A percentile compares a stretch with the other conserved stretches of the same genome.
phyloP scores from a whole-genome alignment of 2,797 vertebrate genomes.

The Thalassophryne amazonica region DNA sequence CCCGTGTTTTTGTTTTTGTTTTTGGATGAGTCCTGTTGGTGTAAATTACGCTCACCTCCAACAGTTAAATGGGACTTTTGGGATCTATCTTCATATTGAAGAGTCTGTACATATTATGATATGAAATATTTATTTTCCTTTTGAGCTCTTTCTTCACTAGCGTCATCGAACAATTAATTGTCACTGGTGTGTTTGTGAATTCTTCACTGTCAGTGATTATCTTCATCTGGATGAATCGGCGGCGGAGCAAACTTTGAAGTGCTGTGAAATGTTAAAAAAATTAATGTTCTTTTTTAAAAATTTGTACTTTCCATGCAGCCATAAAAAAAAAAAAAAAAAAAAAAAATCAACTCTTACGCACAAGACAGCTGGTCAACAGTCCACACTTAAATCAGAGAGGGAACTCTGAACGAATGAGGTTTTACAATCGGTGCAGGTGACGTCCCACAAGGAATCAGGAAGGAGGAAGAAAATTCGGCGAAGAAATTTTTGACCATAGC shows the following conservation, averaged over 20 bases:
- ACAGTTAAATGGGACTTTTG: constrained; percentile 30
- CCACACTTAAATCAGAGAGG: constrained; percentile 30
- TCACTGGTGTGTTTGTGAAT: constrained; percentile 43
- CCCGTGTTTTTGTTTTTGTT: constrained; percentile 14
- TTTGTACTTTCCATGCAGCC: constrained; percentile 19
- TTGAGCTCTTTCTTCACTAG: constrained; percentile 38
- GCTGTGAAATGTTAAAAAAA: constrained; percentile 12
- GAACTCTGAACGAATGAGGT: constrained; percentile 32
- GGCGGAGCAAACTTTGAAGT: constrained; percentile 24
- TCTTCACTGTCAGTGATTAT: constrained; percentile 26
- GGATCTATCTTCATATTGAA: constrained; percentile 73
- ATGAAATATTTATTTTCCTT: constrained; percentile 56
- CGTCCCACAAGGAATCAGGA: constrained; percentile 25
- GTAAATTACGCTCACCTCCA: constrained; percentile 24
- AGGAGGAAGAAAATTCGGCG: constrained; percentile 12
- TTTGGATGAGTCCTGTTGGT: constrained; percentile 28
- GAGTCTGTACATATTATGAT: constrained; percentile 67
- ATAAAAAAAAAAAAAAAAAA: no score
- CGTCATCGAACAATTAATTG: constrained; percentile 24
- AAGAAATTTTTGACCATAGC: constrained; percentile 11
- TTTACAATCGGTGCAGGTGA: constrained; percentile 30
- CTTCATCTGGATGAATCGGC: constrained; percentile 32
- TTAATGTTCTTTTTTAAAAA: constrained; percentile 9
- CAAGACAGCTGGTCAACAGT: constrained; percentile 14
- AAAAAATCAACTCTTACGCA: constrained; percentile 23